A percentile compares a stretch with the other conserved stretches of the same genome.
Conservation (phyloP, 2,797 vertebrate genomes). For the Acridotheres tristis region DNA sequence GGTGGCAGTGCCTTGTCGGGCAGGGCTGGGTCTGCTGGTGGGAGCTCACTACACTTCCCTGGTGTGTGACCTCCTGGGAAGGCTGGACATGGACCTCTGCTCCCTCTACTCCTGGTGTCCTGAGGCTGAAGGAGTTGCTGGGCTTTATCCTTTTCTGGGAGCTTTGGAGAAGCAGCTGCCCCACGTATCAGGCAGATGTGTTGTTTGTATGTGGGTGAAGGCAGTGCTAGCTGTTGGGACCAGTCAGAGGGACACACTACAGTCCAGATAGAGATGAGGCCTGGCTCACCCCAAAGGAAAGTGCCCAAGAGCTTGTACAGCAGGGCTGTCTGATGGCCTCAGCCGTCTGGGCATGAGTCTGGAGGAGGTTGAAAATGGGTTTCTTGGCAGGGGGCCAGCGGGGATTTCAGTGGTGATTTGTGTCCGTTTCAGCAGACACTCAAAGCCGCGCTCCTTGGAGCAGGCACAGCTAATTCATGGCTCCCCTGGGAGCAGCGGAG, state of each 20-base stretch:
- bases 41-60: not conserved
- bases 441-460: not conserved
- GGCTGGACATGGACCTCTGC: not conserved
- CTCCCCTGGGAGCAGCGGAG: conserved; percentile 61
- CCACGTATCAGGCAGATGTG: rapidly evolving
- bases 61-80: not conserved
- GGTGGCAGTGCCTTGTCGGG: not conserved
- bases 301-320: not conserved
- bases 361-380: conserved; percentile 26
- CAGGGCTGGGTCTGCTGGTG: not conserved
- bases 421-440: conserved; percentile 13
- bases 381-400: not conserved
- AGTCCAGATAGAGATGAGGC: not conserved
- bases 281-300: not conserved
- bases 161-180: not conserved
- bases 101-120: not conserved
- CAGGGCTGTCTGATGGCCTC: not conserved
- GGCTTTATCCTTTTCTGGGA: not conserved
- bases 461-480: conserved; percentile 64
- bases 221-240: not conserved
- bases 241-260: not conserved
- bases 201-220: rapidly evolving
- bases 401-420: conserved; percentile 39
- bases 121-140: not conserved
- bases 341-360: not conserved